phyloP scores from a whole-genome alignment of 2,797 vertebrate species.

The Coluber constrictor region DNA sequence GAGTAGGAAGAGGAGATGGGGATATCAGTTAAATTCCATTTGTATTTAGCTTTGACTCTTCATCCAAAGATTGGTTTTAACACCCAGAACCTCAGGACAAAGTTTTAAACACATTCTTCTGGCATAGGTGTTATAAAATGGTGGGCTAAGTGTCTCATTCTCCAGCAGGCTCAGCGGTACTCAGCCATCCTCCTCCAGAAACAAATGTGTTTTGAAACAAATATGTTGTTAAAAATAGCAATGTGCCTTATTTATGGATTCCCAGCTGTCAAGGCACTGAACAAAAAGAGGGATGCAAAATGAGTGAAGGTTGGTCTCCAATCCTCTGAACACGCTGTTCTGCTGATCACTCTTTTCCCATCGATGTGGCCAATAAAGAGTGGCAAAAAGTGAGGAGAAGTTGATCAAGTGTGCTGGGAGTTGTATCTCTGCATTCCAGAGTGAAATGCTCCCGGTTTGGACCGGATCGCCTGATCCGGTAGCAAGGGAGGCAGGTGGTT shows the following conservation, averaged over 20 bases:
- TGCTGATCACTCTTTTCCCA: not conserved
- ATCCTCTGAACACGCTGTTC: not conserved
- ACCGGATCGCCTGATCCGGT: no score
- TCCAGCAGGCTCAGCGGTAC: fast-evolving
- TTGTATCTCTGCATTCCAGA: not conserved
- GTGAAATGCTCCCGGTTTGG: no score
- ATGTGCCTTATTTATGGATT: fast-evolving
- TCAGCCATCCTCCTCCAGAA: not conserved
- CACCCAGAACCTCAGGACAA: not conserved
- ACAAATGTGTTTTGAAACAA: fast-evolving
- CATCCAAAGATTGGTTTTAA: not conserved
- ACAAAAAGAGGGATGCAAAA: not conserved
- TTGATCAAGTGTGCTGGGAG: not conserved
- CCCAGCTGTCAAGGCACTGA: not conserved
- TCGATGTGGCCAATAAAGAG: not conserved
- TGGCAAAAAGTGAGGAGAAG: not conserved
- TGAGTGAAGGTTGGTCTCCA: not conserved
- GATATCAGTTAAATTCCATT: not conserved
- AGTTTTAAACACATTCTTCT: not conserved
- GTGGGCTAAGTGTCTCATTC: not conserved
- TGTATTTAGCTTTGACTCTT: no score
- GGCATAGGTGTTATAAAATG: fast-evolving
- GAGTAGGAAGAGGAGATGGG: not conserved
- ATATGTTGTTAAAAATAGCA: fast-evolving
- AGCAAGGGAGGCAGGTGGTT: no score